Base-by-base conservation (phyloP, 2,113 vertebrate species). In the Anarhynchus alexandrinus region DNA sequence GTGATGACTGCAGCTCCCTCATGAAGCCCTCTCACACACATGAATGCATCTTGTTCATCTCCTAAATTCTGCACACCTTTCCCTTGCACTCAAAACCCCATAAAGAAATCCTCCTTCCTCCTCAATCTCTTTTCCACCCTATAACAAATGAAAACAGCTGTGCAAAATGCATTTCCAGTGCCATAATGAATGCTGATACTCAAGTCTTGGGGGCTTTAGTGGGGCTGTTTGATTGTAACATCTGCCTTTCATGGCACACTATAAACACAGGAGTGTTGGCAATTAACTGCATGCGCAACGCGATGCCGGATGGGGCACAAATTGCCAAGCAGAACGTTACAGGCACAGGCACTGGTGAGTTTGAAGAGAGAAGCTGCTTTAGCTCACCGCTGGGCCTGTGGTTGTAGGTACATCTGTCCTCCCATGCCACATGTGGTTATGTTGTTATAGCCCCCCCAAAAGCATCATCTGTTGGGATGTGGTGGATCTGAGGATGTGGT, bases 231-330 rank as follows among this genome's bases (percentile, higher is more conserved):
- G n/a, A 55, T 79, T 36, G 71, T 1, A 20, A 67, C 71, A 64
- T 30, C 86, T 94, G 88, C 58, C 15, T 86, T 73, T 55, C 64
- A 38, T 0, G 1, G 58, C 47, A 47, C 61, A 29, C 18, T 54
- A 15, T 82, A 74, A 76, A 7, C 59, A 25, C 18, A 11, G 57
- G 19, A 57, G 45, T 22, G 55, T 27, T 6, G 4, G 45, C 17
- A 43, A 34, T 3, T 10, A n/a, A 12, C 71, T 0, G 1, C 10
- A 25, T 4, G 67, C 5, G 2, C 72, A 65, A 43, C 1, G 0
- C 6, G 72, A 38, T 9, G 43, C 40, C 4, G 27, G 18, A 47
- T 5, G 4, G 79, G 65, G 52, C 58, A 38, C 5, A 3, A 64
- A 47, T 25, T 54, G n/a, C 52, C 71, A 49, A 80, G 59, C 16